Evolutionary conservation across 2,797 vertebrate genomes (phyloP).

Genomic region (Chrysocyon brachyurus): DNA sequence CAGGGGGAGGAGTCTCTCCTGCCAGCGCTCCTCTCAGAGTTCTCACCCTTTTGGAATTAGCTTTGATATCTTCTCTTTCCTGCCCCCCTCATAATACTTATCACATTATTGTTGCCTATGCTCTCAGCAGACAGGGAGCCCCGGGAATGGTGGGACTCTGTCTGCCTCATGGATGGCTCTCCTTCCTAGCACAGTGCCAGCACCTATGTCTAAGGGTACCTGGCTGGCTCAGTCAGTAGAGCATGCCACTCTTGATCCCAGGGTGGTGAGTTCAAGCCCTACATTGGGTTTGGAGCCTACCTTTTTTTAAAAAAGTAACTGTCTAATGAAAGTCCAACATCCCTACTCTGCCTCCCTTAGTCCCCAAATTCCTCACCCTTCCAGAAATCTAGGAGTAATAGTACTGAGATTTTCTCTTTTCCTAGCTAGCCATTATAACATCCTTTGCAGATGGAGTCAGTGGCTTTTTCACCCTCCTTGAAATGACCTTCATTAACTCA

Average conservation of each 20-base stretch:
- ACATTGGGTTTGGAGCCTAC: background rate
- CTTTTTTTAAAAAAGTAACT: background rate
- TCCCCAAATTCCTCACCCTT: background rate
- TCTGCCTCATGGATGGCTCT: background rate
- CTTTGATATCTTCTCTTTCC: background rate
- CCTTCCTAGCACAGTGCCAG: background rate
- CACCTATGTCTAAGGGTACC: background rate
- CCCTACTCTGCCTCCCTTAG: background rate
- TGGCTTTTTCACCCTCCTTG: background rate
- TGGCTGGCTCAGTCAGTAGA: background rate
- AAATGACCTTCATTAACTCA: background rate
- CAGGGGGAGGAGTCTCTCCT: background rate
- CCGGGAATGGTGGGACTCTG: too few relatives aligned
- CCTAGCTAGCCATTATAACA: background rate
- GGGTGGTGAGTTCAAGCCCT: background rate
- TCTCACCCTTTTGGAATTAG: background rate
- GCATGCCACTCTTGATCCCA: background rate
- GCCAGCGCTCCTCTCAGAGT: background rate
- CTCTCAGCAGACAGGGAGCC: background rate
- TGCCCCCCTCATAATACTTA: background rate
- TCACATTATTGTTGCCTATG: background rate
- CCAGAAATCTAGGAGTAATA: background rate
- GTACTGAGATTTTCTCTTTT: background rate
- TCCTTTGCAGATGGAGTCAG: background rate
- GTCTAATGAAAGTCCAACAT: background rate